Conservation (phyloP, 2,113 vertebrate species). For the Garra rufa region DNA sequence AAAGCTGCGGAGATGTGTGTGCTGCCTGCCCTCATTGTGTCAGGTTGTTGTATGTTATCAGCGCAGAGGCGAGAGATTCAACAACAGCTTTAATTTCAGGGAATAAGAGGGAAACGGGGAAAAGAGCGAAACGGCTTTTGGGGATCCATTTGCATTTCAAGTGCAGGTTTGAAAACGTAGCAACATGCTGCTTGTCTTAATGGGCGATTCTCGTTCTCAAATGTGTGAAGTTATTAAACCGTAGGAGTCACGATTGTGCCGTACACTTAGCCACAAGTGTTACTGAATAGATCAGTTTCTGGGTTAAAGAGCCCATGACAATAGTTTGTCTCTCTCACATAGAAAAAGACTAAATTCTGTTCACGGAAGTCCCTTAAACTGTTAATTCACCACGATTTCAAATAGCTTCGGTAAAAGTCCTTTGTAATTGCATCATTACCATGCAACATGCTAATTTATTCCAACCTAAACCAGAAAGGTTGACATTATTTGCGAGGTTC, state of each 20-base stretch:
- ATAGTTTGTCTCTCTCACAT: no score
- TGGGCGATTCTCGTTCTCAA: neutral
- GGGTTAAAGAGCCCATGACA: no score
- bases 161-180: constrained; percentile 24
- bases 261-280: no score
- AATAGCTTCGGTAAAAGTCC: neutral
- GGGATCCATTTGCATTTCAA: constrained; percentile 52
- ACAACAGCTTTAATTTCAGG: constrained; percentile 32
- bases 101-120: neutral
- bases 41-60: constrained; percentile 27
- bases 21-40: constrained; percentile 53
- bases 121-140: constrained; percentile 27
- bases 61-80: constrained; percentile 17
- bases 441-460: neutral
- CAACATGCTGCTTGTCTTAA: constrained; percentile 42
- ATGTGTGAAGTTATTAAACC: neutral
- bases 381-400: neutral
- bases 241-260: neutral
- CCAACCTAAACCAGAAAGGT: neutral
- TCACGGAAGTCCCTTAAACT: neutral
- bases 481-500: neutral
- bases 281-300: no score
- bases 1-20: constrained; percentile 31
- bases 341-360: neutral
- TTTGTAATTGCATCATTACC: neutral